These are phyloP conservation scores for Hoplostethus mediterraneus DNA, from an alignment of 2,797 vertebrate species.

Conservation along the genomic window DNA sequence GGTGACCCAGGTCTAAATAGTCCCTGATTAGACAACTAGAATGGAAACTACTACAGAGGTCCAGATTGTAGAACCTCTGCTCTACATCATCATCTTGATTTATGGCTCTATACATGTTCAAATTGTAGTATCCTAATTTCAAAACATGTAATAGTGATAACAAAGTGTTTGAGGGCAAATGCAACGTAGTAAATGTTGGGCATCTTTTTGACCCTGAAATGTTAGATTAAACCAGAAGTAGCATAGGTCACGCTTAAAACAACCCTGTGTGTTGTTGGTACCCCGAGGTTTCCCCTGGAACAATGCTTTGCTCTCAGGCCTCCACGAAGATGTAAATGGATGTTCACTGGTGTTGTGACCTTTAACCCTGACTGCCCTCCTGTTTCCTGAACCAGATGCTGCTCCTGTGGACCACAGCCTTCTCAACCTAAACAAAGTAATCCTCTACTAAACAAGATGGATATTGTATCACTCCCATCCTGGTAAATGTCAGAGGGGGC, in stretches of 20 bases:
- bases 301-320: conserved; percentile 73
- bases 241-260: conserved; percentile 47
- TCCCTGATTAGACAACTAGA: no score
- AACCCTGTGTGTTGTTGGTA: conserved; percentile 50
- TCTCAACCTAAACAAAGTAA: conserved; percentile 82
- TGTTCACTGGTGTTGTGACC: conserved; percentile 80
- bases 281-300: conserved; percentile 51
- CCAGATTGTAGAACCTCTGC: no score
- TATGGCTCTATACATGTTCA: neutral
- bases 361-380: conserved; percentile 69
- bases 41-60: no score
- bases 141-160: neutral
- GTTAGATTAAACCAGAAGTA: conserved; percentile 7
- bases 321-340: conserved; percentile 76
- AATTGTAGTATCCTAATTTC: neutral
- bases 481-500: conserved; percentile 61
- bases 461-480: conserved; percentile 79
- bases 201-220: conserved; percentile 1
- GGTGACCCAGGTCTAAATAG: no score
- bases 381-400: conserved; percentile 82
- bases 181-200: neutral
- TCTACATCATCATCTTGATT: neutral
- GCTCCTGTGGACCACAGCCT: conserved; percentile 77
- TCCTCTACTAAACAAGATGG: conserved; percentile 82
- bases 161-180: neutral